Evolutionary conservation across 2,113 vertebrate species (phyloP).

Genomic region (Delphinapterus leucas): DNA sequence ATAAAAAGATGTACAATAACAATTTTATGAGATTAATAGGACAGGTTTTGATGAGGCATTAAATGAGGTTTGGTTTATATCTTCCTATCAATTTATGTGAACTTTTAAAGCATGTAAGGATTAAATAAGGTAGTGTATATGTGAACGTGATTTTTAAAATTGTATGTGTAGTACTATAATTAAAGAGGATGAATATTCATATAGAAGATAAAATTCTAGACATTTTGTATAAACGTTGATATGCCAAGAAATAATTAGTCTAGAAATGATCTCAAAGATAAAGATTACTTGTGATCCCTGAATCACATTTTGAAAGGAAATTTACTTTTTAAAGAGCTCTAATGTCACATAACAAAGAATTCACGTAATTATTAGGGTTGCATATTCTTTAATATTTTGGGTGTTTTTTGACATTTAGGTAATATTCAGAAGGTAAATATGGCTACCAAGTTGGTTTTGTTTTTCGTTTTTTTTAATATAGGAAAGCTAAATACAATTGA

Average conservation of each 20-base stretch:
- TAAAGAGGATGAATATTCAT: neutral
- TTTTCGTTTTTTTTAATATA: neutral
- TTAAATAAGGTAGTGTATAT: neutral
- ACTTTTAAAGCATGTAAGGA: slow-evolving; percentile 9
- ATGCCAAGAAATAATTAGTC: neutral
- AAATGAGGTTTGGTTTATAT: slow-evolving; percentile 12
- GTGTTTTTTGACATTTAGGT: neutral
- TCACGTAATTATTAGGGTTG: neutral
- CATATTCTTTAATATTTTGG: slow-evolving; percentile 21
- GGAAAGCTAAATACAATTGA: neutral
- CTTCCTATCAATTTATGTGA: neutral
- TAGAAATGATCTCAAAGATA: neutral
- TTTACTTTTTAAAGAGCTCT: neutral
- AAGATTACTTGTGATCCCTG: neutral
- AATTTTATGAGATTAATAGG: slow-evolving; percentile 1
- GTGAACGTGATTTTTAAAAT: slow-evolving; percentile 4
- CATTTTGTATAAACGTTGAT: neutral
- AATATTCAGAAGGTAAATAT: slow-evolving; percentile 30
- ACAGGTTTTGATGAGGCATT: slow-evolving; percentile 8
- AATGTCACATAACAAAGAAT: neutral
- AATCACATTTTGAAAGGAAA: slow-evolving; percentile 22
- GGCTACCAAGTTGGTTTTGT: neutral
- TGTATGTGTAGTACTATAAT: neutral
- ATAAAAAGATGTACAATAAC: neutral
- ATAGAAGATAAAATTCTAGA: slow-evolving; percentile 1